phyloP scores from a whole-genome alignment of 2,888 invertebrate species.

The Drosophila formosana region DNA sequence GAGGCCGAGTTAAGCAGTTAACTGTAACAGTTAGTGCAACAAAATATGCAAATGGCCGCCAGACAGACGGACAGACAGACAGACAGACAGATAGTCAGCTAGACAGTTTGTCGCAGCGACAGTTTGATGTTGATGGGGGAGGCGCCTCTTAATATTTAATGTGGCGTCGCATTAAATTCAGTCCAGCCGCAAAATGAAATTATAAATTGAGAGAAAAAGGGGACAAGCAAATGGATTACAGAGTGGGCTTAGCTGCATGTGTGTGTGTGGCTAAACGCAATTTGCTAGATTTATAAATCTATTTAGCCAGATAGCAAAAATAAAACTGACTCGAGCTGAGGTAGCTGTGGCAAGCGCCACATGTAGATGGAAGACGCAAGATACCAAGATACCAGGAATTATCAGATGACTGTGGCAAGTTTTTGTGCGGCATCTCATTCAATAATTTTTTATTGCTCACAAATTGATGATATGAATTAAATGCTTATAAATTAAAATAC shows the following conservation, averaged over 20 bases:
- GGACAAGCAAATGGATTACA: conserved; percentile 6
- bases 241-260: not conserved
- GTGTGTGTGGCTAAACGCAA: conserved; percentile 41
- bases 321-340: too few relatives aligned
- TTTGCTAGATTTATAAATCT: conserved; percentile 61
- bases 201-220: conserved; percentile 39
- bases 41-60: conserved; percentile 65
- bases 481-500: too few relatives aligned
- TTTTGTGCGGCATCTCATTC: not conserved
- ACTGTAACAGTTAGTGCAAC: conserved; percentile 44
- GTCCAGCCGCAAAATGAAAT: conserved; percentile 44
- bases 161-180: conserved; percentile 39
- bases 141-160: conserved; percentile 46
- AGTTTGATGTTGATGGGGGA: not conserved
- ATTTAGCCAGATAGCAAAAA: conserved; percentile 44
- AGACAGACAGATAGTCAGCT: not conserved
- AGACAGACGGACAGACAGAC: not conserved
- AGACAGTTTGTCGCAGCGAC: not conserved
- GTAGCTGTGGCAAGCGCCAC: not conserved
- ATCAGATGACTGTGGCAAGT: conserved; percentile 5
- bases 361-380: conserved; percentile 11
- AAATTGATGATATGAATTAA: too few relatives aligned
- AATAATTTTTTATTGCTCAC: too few relatives aligned
- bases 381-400: not conserved
- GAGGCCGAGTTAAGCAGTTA: conserved; percentile 39